Conservation (phyloP, 2,113 vertebrate species). For the Mionectes macconnelli region DNA sequence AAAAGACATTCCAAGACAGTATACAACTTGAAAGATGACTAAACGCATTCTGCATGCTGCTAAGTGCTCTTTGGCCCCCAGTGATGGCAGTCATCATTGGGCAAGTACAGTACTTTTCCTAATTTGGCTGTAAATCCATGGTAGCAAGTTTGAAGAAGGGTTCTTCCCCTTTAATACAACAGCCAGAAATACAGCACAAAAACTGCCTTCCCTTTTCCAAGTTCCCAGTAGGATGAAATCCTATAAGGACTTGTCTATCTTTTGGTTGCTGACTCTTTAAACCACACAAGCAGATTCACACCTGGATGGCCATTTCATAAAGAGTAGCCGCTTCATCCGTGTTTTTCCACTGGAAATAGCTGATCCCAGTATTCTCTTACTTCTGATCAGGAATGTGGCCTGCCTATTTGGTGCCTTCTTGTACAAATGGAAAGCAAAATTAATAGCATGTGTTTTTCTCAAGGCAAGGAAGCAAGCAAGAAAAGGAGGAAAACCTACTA, state of each 20-base stretch:
- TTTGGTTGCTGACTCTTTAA: neutral
- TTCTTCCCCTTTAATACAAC: neutral
- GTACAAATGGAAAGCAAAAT: slow-evolving; percentile 16
- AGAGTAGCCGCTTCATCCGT: neutral
- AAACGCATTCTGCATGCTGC: neutral
- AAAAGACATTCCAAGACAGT: slow-evolving; percentile 53
- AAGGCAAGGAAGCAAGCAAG: slow-evolving; percentile 15
- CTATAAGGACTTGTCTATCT: neutral
- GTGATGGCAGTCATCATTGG: neutral
- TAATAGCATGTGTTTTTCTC: slow-evolving; percentile 25
- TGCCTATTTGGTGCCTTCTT: neutral
- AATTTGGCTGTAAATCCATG: neutral
- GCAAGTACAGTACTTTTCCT: neutral
- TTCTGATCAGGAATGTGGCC: neutral
- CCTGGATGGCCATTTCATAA: neutral
- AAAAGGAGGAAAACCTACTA: neutral
- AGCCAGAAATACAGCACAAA: neutral
- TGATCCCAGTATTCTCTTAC: neutral
- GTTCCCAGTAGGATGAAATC: neutral
- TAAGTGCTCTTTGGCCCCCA: neutral
- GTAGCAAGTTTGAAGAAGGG: neutral
- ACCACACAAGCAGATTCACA: neutral
- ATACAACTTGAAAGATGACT: neutral
- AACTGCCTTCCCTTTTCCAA: neutral
- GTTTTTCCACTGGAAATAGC: neutral